phyloP scores from a whole-genome alignment of 2,113 vertebrate genomes.

The Noturus placidus region DNA sequence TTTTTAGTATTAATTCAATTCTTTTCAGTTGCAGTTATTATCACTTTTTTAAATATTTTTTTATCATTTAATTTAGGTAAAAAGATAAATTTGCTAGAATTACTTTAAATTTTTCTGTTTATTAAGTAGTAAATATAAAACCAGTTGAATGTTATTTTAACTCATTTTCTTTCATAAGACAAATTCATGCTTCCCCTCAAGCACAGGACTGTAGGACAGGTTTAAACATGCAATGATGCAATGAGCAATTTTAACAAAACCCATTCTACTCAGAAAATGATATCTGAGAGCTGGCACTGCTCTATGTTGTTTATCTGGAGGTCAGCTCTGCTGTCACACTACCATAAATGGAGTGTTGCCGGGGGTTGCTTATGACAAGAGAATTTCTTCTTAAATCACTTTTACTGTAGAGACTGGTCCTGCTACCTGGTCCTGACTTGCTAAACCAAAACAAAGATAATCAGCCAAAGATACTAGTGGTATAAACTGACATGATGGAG shows the following conservation, averaged over 20 bases:
- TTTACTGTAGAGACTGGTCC: not conserved
- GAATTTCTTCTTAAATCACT: not conserved
- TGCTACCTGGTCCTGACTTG: not conserved
- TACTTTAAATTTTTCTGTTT: not conserved
- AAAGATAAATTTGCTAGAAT: not conserved
- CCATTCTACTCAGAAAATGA: not conserved
- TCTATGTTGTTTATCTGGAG: not conserved
- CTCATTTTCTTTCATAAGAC: not conserved
- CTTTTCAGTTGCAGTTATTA: not conserved
- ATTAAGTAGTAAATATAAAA: not conserved
- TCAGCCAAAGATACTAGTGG: not conserved
- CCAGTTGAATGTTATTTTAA: not conserved
- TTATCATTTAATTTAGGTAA: not conserved
- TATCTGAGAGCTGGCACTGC: not conserved
- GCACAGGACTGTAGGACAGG: not conserved
- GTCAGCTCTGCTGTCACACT: not conserved
- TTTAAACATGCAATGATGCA: not conserved
- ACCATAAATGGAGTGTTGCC: not conserved
- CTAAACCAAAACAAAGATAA: not conserved
- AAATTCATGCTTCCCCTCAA: not conserved
- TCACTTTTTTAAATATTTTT: not conserved
- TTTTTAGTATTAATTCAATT: not conserved
- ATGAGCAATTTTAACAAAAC: not conserved
- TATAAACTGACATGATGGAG: not conserved
- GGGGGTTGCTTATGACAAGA: not conserved